Conservation (phyloP, 2,888 invertebrate species). For the Agonopterix arenella region DNA sequence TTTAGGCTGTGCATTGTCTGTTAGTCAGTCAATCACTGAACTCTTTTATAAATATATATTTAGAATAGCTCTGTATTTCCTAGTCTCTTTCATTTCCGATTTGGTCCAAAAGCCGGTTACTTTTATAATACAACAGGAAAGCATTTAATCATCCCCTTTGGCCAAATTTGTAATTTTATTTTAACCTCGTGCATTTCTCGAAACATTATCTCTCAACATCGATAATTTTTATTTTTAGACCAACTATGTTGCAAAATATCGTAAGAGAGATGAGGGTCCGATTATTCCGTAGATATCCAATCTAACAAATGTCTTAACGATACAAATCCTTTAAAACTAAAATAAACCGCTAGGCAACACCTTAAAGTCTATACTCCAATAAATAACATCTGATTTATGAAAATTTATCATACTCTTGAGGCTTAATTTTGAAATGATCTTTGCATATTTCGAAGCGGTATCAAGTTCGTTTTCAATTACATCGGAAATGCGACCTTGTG, state of each 20-base stretch:
- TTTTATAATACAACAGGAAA: background rate
- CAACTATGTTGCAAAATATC: conserved; percentile 39
- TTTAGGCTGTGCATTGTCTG: too few species aligned
- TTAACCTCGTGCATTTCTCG: conserved; percentile 20
- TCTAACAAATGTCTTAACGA: conserved; percentile 45
- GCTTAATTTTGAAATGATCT: conserved; percentile 74
- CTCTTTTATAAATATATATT: too few species aligned
- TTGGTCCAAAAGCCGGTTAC: background rate
- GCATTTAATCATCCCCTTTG: conserved; percentile 10
- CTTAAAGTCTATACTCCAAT: conserved; percentile 72
- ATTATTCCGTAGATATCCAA: conserved; percentile 46
- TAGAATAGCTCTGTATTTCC: too few species aligned
- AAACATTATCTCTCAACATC: conserved; percentile 36
- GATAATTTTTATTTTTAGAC: conserved; percentile 43
- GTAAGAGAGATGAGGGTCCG: conserved; percentile 46
- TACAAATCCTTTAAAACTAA: conserved; percentile 49
- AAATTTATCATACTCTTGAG: conserved; percentile 74
- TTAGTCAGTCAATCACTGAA: too few species aligned
- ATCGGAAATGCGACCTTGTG: conserved; percentile 50
- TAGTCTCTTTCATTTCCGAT: background rate
- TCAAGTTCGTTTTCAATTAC: conserved; percentile 27
- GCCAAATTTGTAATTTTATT: conserved; percentile 20
- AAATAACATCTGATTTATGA: conserved; percentile 74
- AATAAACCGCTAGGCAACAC: conserved; percentile 67
- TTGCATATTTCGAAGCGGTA: conserved; percentile 31